Base-by-base conservation (phyloP, 37 sponge, comb jelly and placozoan species). In the Chondrilla cf. caribensis region DNA sequence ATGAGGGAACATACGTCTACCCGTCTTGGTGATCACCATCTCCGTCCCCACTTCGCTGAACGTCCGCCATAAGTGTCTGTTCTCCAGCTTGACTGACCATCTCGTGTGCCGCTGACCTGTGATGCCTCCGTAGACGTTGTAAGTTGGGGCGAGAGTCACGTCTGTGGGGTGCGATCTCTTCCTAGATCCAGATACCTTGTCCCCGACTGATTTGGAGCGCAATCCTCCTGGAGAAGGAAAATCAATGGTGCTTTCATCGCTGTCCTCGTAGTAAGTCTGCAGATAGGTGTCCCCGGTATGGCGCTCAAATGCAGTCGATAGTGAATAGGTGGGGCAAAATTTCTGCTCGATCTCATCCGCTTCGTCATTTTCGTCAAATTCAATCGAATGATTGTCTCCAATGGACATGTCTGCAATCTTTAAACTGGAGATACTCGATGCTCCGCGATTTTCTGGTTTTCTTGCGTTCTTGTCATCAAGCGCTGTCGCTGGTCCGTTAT, bases 1-100 rank as follows among this genome's bases (percentile, higher is more conserved):
- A 0, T 82, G 54, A 15, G 94, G 94, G 47, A 93, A 93, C 94
- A 93, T 93, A n/a, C 94, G 84, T 87, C 94, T 87, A 41, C 94
- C 94, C 1, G 58, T 79, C 44, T 91, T 91, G 11, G 94, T 97
- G 42, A 97, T 91, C 28, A 97, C 86, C 97, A 97, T 97, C 70
- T 97, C 97, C n/a, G 95, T 94, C 24, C 92, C 92, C 54, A 89
- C 70, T 2, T 68, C 41, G 54, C 86, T 82, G 39, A 96, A 96
- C 54, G 84, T 35, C 66, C 59, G 67, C 97, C 97, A 96, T 24
- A 93, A 66, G 17, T 72, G 65, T 5, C 24, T 40, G 59, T 93
- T 91, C 41, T 87, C 86, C 60, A 97, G 86, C 54, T 26, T 65
- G 0, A 89, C 92, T 9, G 24, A n/a, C 76, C 76, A 73, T n/a